A percentile compares a stretch with the other conserved stretches of the same genome.
phyloP scores from a whole-genome alignment of 2,113 vertebrate genomes.

The Vicugna pacos region DNA sequence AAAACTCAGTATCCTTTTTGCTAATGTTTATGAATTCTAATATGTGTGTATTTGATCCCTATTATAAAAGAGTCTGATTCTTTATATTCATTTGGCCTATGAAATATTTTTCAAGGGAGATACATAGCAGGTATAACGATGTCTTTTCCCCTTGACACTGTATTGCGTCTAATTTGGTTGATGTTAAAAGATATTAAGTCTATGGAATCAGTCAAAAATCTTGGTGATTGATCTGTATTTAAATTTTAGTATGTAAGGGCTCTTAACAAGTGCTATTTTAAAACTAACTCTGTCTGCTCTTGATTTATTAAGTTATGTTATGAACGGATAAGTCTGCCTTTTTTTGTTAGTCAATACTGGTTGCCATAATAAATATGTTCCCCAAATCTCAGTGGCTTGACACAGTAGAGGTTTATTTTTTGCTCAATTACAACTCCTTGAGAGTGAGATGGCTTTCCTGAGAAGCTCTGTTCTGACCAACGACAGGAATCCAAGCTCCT shows the following conservation, averaged over 20 bases:
- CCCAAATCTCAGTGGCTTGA: not conserved
- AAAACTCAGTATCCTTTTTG: not conserved
- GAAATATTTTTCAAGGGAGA: not conserved
- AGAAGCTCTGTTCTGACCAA: not conserved
- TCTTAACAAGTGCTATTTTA: constrained; percentile 8
- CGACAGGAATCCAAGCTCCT: not conserved
- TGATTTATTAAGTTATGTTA: not conserved
- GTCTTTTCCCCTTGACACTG: not conserved
- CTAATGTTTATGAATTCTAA: constrained; percentile 21
- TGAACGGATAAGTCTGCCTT: constrained; percentile 10
- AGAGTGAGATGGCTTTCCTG: not conserved
- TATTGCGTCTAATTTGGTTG: constrained; percentile 17
- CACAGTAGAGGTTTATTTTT: not conserved
- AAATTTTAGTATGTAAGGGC: not conserved
- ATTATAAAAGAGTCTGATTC: not conserved
- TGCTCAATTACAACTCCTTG: not conserved
- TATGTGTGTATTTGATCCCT: not conserved
- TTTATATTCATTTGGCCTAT: not conserved
- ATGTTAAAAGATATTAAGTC: not conserved
- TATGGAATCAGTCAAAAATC: not conserved
- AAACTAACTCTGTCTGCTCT: not conserved
- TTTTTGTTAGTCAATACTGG: not conserved
- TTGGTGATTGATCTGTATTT: not conserved
- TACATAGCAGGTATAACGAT: not conserved
- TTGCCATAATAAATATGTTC: not conserved